phyloP scores from a whole-genome alignment of 2,113 vertebrate species.

The Maylandia zebra region DNA sequence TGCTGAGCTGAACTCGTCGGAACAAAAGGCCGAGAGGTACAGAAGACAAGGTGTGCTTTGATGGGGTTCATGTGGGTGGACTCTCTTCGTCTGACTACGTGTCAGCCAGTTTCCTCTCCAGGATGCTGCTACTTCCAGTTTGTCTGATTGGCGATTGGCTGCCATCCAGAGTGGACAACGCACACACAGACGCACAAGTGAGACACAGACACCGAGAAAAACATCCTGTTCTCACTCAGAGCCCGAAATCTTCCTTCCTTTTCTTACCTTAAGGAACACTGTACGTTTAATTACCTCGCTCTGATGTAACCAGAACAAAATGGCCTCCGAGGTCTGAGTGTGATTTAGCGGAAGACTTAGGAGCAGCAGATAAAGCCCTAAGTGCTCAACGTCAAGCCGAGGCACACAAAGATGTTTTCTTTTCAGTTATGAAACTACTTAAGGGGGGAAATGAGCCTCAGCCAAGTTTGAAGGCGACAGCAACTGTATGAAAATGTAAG shows the following conservation, averaged over 20 bases:
- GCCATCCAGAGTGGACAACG: constrained; percentile 26
- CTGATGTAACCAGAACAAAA: constrained; percentile 34
- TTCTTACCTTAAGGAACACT: neutral
- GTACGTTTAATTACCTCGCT: neutral
- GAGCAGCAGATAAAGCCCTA: neutral
- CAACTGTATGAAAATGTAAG: neutral
- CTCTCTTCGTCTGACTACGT: constrained; percentile 15
- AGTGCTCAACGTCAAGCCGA: neutral
- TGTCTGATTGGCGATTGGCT: constrained; percentile 56
- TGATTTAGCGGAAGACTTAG: neutral
- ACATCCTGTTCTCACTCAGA: constrained; percentile 51
- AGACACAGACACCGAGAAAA: constrained; percentile 35
- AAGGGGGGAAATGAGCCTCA: neutral
- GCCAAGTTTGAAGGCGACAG: neutral
- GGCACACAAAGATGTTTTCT: constrained; percentile 6
- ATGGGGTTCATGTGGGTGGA: neutral
- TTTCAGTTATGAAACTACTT: constrained; percentile 5
- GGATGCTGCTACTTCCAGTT: constrained; percentile 32
- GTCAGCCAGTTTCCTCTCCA: constrained; percentile 21
- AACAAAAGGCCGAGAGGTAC: neutral
- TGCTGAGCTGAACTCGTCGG: neutral
- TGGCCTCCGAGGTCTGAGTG: neutral
- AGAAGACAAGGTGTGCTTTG: neutral
- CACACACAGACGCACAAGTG: neutral
- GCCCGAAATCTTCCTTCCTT: constrained; percentile 33